Evolutionary conservation across 2,888 invertebrate genomes (phyloP), one percentile per base, ranked within the genome.

Genomic region (Sarcophaga rosellei): DNA sequence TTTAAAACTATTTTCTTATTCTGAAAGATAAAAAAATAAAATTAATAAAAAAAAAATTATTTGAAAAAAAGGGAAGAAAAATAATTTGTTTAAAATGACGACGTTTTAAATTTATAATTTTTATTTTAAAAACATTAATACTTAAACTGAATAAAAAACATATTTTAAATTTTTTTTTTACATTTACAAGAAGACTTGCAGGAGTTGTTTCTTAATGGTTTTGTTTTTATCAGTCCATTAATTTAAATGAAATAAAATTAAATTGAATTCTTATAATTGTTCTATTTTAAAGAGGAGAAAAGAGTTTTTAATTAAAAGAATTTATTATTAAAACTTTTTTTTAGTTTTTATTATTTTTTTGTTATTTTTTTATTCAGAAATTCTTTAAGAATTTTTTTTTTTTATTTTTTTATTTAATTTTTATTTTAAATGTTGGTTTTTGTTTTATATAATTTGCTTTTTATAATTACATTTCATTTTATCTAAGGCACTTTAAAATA

Each of bases 401-500:
- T 72, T 68, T 74, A 65, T 21, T 72, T 59, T 45, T 44, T 21
- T 81, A 17, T 65, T 61, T 68, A 66, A 63, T 69, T 76, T 66
- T 45, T 65, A 35, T 35, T 35, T 35, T 35, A 10, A 35, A 8
- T 35, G 35, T 35, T 74, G 2, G 6, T 21, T 53, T 61, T 77
- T 20, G n/a, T 65, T 44, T 47, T 45, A 35, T 35, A 35, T 35
- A 35, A 35, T 35, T 35, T 20, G 45, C 59, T 65, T 11, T 79
- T 81, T 87, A 83, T 81, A 84, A 73, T 88, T 89, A 81, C 82
- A 76, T 76, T 79, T 81, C 72, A 61, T 66, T 79, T 85, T 86
- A 72, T 86, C 86, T 86, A 86, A 86, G 86, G 83, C 86, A 86
- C 86, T 86, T 86, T 83, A 35, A 35, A 35, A 35, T 35, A 35